Evolutionary conservation across 2,888 invertebrate genomes (phyloP), one percentile per base, ranked within the genome.

Genomic region (Tholera decimalis): DNA sequence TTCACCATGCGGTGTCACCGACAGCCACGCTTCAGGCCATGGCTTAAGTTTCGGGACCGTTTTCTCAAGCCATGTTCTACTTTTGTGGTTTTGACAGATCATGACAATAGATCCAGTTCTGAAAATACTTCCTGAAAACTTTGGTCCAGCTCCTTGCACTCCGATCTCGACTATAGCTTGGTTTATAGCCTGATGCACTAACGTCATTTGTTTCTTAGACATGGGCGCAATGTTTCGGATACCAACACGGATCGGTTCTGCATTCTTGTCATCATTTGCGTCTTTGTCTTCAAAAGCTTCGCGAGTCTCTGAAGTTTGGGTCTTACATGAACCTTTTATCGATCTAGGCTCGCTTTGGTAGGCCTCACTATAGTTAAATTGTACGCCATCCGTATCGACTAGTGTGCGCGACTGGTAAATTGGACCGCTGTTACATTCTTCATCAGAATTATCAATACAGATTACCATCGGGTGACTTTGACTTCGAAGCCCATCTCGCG

Each of bases 41-140:
- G 73, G 73, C n/a, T 57, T 59, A 11, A 74, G 59, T 33, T 37
- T 37, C 9, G 77, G 65, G 5, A 74, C 22, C 8, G 33, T 44
- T 3, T 15, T 41, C 22, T 76, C 59, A 46, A 74, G 73, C 73
- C 73, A 74, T 57, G 33, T 70, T 9, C 24, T 47, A 54, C 77
- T 74, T 7, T 33, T 15, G n/a, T 46, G 8, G 37, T 70, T 54
- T 37, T 65, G 56, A 24, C 73, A 74, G 4, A 37, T 43, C 58
- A 74, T 64, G 2, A 44, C 20, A 24, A 76, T 65, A 59, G 53
- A 53, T 2, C 65, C 77, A 8, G 2, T 7, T 18, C 54, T 60
- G 37, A 41, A 57, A 4, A 15, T 37, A 56, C 35, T 57, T 22
- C 53, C 56, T 18, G 35, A 41, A 54, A 74, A 74, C 41, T 30